Percentiles rank a stretch among this genome's conserved stretches.
These are phyloP conservation scores for Drosophila lacicola DNA, from an alignment of 2,888 invertebrate genomes.

Conservation along the genomic window DNA sequence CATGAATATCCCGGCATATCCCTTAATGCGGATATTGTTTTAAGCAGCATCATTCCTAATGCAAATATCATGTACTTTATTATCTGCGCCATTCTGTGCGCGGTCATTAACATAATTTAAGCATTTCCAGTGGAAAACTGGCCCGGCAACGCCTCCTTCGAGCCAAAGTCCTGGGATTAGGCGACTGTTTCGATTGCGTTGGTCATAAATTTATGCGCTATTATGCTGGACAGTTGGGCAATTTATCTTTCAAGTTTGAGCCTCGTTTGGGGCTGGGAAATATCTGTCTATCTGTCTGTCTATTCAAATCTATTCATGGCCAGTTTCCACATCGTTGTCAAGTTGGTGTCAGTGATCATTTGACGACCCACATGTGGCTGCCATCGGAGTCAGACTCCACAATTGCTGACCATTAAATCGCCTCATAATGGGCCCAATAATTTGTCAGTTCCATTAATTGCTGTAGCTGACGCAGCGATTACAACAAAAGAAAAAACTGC, in stretches of 20 bases:
- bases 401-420: slow-evolving; percentile 47
- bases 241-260: slow-evolving; percentile 26
- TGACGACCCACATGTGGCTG: slow-evolving; percentile 47
- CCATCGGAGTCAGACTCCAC: slow-evolving; percentile 8
- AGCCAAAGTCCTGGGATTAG: slow-evolving; percentile 29
- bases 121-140: slow-evolving; percentile 51
- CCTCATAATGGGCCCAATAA: slow-evolving; percentile 60
- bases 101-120: slow-evolving; percentile 59
- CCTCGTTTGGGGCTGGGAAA: background rate
- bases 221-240: slow-evolving; percentile 9
- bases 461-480: slow-evolving; percentile 25
- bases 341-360: slow-evolving; percentile 46
- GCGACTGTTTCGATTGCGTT: background rate
- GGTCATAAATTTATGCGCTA: slow-evolving; percentile 39
- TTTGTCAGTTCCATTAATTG: slow-evolving; percentile 67
- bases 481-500: slow-evolving; percentile 17
- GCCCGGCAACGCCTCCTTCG: background rate
- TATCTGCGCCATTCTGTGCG: slow-evolving; percentile 17
- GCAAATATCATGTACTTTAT: slow-evolving; percentile 64
- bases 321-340: slow-evolving; percentile 35
- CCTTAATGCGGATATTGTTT: slow-evolving; percentile 49
- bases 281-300: slow-evolving; percentile 6
- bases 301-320: slow-evolving; percentile 23
- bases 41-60: slow-evolving; percentile 38
- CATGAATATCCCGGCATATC: slow-evolving; percentile 31